Evolutionary conservation across 2,113 vertebrate genomes (phyloP).

Genomic region (Protomyctophum bolini): DNA sequence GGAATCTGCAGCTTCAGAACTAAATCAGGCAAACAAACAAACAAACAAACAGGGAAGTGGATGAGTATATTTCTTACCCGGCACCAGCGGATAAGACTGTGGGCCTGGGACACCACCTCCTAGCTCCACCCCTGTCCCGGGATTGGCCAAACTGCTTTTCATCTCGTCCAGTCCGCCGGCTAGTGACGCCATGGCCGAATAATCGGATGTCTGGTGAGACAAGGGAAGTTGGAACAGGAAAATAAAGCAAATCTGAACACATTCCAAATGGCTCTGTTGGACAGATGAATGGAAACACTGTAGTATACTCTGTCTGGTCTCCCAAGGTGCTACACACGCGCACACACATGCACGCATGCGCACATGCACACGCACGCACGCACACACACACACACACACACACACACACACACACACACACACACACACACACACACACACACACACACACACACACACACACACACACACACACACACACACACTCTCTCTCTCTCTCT

Average conservation of each 20-base stretch:
- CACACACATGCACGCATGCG: slow-evolving; percentile 19
- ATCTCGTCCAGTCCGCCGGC: slow-evolving; percentile 96
- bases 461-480: slow-evolving; percentile 28
- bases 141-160: slow-evolving; percentile 93
- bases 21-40: no score
- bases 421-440: slow-evolving; percentile 35
- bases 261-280: slow-evolving; percentile 9
- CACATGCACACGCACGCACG: slow-evolving; percentile 15
- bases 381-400: slow-evolving; percentile 27
- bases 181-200: slow-evolving; percentile 94
- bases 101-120: slow-evolving; percentile 89
- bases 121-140: slow-evolving; percentile 87
- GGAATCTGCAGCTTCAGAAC: no score
- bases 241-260: slow-evolving; percentile 28
- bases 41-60: slow-evolving; percentile 20
- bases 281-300: slow-evolving; percentile 2
- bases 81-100: slow-evolving; percentile 93
- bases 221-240: slow-evolving; percentile 49
- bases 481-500: slow-evolving; percentile 10
- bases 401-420: slow-evolving; percentile 31
- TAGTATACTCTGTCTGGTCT: slow-evolving; percentile 7
- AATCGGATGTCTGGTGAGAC: slow-evolving; percentile 88
- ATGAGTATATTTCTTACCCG: slow-evolving; percentile 81
- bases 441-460: slow-evolving; percentile 29
- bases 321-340: slow-evolving; percentile 16